These are phyloP conservation scores for Tragelaphus imberbis DNA, from an alignment of 2,113 vertebrate species.

Conservation along the genomic window DNA sequence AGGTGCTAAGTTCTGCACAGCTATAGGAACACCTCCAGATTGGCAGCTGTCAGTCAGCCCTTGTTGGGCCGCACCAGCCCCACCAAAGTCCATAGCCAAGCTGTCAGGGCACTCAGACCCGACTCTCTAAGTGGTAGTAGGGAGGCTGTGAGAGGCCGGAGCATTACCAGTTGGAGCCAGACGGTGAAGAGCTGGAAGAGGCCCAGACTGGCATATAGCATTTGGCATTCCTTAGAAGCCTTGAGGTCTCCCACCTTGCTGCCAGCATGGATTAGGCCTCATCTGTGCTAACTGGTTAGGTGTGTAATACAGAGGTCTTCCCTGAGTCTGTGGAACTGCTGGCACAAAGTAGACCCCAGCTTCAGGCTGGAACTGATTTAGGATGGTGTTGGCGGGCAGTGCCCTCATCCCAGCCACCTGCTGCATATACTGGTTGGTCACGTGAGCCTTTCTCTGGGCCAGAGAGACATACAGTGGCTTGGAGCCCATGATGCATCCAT, in stretches of 20 bases:
- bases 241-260: background rate
- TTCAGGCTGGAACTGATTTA: background rate
- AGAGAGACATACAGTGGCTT: background rate
- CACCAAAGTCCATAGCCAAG: slow-evolving; percentile 75
- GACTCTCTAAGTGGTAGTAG: too few relatives aligned
- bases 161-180: background rate
- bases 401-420: background rate
- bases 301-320: background rate
- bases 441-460: background rate
- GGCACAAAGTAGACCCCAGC: background rate
- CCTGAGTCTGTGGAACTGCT: background rate
- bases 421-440: background rate
- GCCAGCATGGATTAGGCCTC: background rate
- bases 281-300: background rate
- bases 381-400: background rate
- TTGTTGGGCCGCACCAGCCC: slow-evolving; percentile 66
- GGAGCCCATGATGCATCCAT: background rate
- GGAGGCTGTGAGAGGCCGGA: too few relatives aligned
- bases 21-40: slow-evolving; percentile 24
- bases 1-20: background rate
- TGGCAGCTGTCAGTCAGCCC: slow-evolving; percentile 67
- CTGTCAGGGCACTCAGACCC: slow-evolving; percentile 73
- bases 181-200: fast-evolving
- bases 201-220: background rate
- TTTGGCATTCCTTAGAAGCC: background rate